phyloP scores from a whole-genome alignment of 2,797 vertebrate species.

The Gallinago nigripennis region DNA sequence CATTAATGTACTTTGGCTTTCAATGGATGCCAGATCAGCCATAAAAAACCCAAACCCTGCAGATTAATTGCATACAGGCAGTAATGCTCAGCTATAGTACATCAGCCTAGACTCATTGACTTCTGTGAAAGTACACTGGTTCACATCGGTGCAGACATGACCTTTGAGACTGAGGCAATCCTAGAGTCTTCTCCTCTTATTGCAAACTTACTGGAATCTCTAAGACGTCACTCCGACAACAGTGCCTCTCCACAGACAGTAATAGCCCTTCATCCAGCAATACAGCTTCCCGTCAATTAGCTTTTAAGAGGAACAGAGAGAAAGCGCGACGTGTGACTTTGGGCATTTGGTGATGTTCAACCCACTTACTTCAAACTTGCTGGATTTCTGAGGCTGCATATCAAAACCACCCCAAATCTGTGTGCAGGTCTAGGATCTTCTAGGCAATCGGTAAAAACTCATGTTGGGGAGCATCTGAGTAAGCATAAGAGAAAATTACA shows the following conservation, averaged over 20 bases:
- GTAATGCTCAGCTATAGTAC: background rate
- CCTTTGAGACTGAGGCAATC: background rate
- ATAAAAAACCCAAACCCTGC: background rate
- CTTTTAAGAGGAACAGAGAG: background rate
- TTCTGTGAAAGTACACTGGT: background rate
- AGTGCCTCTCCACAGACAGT: background rate
- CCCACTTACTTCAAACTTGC: background rate
- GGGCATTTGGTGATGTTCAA: background rate
- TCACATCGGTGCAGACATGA: background rate
- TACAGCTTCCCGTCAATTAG: background rate
- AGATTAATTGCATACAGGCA: background rate
- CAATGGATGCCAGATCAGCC: background rate
- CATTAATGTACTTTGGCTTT: background rate
- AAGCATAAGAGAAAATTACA: background rate
- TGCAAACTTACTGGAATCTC: background rate
- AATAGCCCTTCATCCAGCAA: background rate
- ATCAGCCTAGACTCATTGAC: background rate
- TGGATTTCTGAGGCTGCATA: background rate
- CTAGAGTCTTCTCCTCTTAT: background rate
- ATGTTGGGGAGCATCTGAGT: background rate
- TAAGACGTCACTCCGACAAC: background rate
- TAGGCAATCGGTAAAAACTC: background rate
- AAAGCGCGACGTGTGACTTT: rapidly evolving
- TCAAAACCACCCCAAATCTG: background rate
- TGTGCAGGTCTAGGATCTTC: background rate